Evolutionary conservation across 2,888 invertebrate species (phyloP), one percentile per base, ranked within the genome.

Genomic region (Heliconius ismenius): DNA sequence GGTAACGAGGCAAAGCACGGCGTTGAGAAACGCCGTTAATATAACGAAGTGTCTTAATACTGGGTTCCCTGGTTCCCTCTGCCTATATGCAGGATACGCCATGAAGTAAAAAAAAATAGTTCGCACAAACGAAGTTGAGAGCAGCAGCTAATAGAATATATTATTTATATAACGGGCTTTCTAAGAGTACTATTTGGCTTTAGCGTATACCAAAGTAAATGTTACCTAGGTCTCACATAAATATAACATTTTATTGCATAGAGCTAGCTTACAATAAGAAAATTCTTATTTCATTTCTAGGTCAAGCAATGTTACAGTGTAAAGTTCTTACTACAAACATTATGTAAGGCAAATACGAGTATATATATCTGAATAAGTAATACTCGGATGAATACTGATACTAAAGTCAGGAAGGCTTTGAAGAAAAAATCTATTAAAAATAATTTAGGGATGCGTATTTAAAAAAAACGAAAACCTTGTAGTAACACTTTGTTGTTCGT

Each of bases 231-330:
- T 65, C n/a, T 65, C 39, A 65, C 65, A 24, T 65, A 65, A 65
- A 65, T 65, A 65, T n/a, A 36, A 65, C n/a, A 36, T 65, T 65
- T 65, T 65, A 65, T 65, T 65, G 24, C 65, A 36, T 62, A 65
- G 39, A 65, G 65, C 65, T 65, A 65, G 65, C 65, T 65, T 39
- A 36, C 39, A 65, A 26, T 62, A 62, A 65, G 65, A 65, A 65
- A 65, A 65, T 39, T 65, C 36, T 65, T 65, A 39, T 65, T 65
- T 18, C 65, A 65, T 65, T 65, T 65, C 36, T 65, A 65, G 65
- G 65, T 65, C 65, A 65, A 65, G 36, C 24, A 65, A n/a, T 65
- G n/a, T 39, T 65, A 39, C 11, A 36, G 3, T 26, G 26, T 62
- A 26, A 62, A 26, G 24, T 28, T 62, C 24, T 26, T 26, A 26